phyloP scores from a whole-genome alignment of 2,797 vertebrate species.

The Nannoperca obscura region DNA sequence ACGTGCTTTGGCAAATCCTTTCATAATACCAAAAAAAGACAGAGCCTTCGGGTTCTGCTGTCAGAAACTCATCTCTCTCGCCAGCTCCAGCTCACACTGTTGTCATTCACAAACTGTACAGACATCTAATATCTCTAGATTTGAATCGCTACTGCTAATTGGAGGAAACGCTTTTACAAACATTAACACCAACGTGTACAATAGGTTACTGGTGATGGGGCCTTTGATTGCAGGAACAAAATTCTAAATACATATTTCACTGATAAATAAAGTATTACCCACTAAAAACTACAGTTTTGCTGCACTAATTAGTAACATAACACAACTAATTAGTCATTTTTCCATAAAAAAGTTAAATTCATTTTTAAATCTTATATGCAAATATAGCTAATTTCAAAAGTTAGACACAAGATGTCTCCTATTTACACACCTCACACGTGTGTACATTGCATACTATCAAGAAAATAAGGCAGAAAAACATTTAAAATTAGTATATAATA shows the following conservation, averaged over 20 bases:
- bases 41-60: neutral
- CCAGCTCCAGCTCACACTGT: neutral
- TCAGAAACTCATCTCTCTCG: neutral
- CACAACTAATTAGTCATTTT: too few species aligned
- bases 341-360: neutral
- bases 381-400: too few species aligned
- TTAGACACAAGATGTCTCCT: too few species aligned
- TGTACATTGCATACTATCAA: too few species aligned
- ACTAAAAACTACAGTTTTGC: neutral
- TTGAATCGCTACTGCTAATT: neutral
- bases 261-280: neutral
- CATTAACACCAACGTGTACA: too few species aligned
- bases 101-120: constrained; percentile 7
- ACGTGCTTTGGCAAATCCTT: neutral
- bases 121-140: neutral
- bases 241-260: neutral
- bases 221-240: neutral
- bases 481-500: too few species aligned
- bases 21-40: neutral
- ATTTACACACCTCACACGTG: too few species aligned
- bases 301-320: too few species aligned
- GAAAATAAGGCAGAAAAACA: too few species aligned
- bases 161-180: neutral
- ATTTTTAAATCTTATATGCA: too few species aligned
- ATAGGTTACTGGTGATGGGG: neutral